These are phyloP conservation scores for Meteorus cinctellus DNA, from an alignment of 2,888 invertebrate genomes.

Conservation along the genomic window DNA sequence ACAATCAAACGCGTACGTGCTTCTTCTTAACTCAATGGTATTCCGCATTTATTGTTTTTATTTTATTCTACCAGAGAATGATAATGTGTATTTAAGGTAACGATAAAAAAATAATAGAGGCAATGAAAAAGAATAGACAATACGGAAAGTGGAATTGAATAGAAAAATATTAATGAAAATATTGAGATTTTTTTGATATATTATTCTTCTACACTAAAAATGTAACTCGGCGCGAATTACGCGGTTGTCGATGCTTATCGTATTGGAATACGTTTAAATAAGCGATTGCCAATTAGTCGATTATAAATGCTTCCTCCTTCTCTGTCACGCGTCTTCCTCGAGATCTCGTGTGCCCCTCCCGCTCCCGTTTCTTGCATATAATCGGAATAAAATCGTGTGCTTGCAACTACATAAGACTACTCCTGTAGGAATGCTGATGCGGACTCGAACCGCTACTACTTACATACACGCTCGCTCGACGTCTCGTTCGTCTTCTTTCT, in stretches of 20 bases:
- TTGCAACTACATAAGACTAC: constrained; percentile 8
- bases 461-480: constrained; percentile 20
- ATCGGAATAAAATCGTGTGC: constrained; percentile 48
- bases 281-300: constrained; percentile 57
- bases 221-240: constrained; percentile 27
- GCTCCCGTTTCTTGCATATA: constrained; percentile 37
- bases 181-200: too few relatives aligned
- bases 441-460: constrained; percentile 38
- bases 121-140: too few relatives aligned
- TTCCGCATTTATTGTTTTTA: constrained; percentile 3
- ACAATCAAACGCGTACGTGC: constrained; percentile 61
- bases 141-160: too few relatives aligned
- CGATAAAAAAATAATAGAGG: too few relatives aligned
- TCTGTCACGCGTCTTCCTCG: constrained; percentile 35
- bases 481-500: constrained; percentile 28
- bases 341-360: neutral
- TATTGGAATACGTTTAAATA: constrained; percentile 49
- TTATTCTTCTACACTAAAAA: neutral
- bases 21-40: constrained; percentile 55
- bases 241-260: constrained; percentile 52
- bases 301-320: constrained; percentile 50
- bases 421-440: constrained; percentile 24
- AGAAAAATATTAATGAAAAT: too few relatives aligned
- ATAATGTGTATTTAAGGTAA: too few relatives aligned
- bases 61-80: constrained; percentile 7